Evolutionary conservation across 2,888 invertebrate species (phyloP).

Genomic region (Cosmia pyralina): DNA sequence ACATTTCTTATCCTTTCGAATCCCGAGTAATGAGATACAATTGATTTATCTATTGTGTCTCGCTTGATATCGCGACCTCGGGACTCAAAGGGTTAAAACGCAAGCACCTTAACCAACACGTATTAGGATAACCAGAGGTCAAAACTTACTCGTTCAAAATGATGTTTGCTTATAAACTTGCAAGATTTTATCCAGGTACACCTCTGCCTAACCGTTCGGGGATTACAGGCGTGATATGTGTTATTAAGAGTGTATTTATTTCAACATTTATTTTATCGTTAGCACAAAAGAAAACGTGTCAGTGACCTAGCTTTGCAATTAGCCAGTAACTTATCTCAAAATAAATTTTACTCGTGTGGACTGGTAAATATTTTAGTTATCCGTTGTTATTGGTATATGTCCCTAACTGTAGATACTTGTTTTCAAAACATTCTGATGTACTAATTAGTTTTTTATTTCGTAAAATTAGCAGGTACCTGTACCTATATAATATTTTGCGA

Average conservation of each 20-base stretch:
- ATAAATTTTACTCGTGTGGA: not conserved
- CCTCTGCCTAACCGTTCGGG: too few species aligned
- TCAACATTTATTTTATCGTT: not conserved
- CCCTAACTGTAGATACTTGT: not conserved
- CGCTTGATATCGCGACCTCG: too few species aligned
- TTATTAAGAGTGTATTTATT: not conserved
- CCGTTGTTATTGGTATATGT: not conserved
- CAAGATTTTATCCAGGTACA: conserved; percentile 1
- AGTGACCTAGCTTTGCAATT: conserved; percentile 7
- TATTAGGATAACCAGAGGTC: not conserved
- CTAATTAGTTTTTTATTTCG: not conserved
- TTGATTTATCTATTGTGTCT: too few species aligned
- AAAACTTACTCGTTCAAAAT: conserved; percentile 3
- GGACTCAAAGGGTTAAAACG: not conserved
- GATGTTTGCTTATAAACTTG: not conserved
- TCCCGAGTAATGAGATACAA: too few species aligned
- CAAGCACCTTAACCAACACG: conserved; percentile 1
- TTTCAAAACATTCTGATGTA: not conserved
- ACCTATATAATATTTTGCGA: not conserved
- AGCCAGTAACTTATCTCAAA: not conserved
- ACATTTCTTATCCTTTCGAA: not conserved
- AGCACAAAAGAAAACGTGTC: not conserved
- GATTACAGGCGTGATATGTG: not conserved
- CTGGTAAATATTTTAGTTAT: not conserved
- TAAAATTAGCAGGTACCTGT: conserved; percentile 5